Evolutionary conservation across 2,797 vertebrate genomes (phyloP).

Genomic region (Discoglossus pictus): DNA sequence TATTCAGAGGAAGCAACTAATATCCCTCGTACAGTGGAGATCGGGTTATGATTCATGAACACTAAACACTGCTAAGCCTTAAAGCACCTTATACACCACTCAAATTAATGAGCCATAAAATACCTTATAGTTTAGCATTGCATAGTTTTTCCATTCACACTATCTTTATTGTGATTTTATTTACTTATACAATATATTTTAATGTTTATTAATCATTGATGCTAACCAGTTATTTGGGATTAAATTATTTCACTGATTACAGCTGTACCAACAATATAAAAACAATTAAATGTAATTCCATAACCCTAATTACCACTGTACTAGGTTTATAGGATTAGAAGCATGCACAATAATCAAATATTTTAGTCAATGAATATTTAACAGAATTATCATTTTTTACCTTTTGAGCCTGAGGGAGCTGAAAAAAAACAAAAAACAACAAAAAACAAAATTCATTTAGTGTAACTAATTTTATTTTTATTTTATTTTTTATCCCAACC

Average conservation of each 20-base stretch:
- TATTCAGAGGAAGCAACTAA: conserved; percentile 34
- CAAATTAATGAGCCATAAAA: conserved; percentile 7
- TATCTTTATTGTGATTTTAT: neutral
- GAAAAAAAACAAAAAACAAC: conserved; percentile 67
- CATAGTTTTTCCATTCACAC: neutral
- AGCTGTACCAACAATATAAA: neutral
- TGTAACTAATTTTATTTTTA: conserved; percentile 65
- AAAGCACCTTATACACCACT: conserved; percentile 7
- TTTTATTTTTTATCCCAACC: conserved; percentile 56
- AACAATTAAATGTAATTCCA: conserved; percentile 13
- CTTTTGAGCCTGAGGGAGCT: conserved; percentile 97
- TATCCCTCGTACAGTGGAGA: conserved; percentile 45
- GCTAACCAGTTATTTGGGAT: conserved; percentile 21
- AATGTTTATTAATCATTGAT: neutral
- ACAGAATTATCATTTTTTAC: conserved; percentile 77
- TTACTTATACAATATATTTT: neutral
- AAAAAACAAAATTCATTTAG: conserved; percentile 57
- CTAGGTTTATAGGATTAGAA: conserved; percentile 55
- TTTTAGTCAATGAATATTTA: conserved; percentile 61
- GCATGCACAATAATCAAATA: conserved; percentile 61
- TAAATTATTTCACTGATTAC: neutral
- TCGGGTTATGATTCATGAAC: conserved; percentile 10
- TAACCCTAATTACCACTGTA: conserved; percentile 66
- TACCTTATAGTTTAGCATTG: conserved; percentile 30
- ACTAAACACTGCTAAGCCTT: conserved; percentile 28